Percentiles rank a stretch among this genome's conserved stretches.
phyloP scores from a whole-genome alignment of 1,140 invertebrate species.

The Cotesia vestalis region DNA sequence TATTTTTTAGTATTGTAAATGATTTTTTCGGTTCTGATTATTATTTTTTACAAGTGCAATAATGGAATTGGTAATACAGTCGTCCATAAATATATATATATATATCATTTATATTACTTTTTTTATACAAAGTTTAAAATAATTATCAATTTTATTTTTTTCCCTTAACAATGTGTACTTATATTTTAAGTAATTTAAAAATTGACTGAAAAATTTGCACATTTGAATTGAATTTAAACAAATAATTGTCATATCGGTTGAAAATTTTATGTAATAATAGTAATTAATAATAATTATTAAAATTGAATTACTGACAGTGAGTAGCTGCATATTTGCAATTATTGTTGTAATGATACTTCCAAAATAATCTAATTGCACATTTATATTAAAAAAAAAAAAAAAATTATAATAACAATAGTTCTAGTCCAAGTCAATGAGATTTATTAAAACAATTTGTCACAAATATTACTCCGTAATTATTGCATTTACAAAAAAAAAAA shows the following conservation, averaged over 20 bases:
- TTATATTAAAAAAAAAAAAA: background rate
- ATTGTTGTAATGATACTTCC: constrained; percentile 1
- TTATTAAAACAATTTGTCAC: constrained; percentile 1
- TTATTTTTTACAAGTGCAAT: background rate
- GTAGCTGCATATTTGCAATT: too few species aligned
- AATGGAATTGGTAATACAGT: background rate
- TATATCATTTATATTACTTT: background rate
- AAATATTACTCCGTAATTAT: background rate
- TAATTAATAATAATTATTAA: too few species aligned
- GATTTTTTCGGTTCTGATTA: background rate
- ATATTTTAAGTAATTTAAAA: background rate
- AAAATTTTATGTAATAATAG: too few species aligned
- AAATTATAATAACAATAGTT: background rate
- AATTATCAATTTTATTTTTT: too few species aligned
- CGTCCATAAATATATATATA: background rate
- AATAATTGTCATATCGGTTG: too few species aligned
- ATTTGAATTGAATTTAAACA: too few species aligned
- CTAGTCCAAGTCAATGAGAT: constrained; percentile 19
- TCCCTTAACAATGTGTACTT: background rate
- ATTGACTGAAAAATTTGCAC: background rate
- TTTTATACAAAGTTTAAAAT: too few species aligned
- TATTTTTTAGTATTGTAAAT: too few species aligned
- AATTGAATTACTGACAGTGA: too few species aligned
- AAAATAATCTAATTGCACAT: constrained; percentile 14
- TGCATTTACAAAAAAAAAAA: constrained; percentile 4